Evolutionary conservation across 2,888 invertebrate genomes (phyloP).

Genomic region (Drosophila subsilvestris): DNA sequence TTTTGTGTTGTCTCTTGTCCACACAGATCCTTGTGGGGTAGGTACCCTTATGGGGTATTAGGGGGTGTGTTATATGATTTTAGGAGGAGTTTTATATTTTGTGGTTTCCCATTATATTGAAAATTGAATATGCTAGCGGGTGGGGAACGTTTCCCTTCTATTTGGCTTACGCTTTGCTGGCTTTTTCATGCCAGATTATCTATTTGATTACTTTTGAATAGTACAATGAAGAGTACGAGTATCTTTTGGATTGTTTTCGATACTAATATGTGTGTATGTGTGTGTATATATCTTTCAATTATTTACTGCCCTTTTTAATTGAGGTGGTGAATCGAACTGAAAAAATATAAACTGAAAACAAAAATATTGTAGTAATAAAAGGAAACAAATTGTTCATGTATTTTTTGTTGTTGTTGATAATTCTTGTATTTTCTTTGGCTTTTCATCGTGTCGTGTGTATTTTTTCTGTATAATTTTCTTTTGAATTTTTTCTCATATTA

Average conservation of each 20-base stretch:
- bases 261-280: constrained; percentile 3
- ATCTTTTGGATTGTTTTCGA: constrained; percentile 21
- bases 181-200: constrained; percentile 67
- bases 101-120: constrained; percentile 28
- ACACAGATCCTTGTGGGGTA: neutral
- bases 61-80: neutral
- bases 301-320: constrained; percentile 21
- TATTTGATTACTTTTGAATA: constrained; percentile 44
- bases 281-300: constrained; percentile 17
- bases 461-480: constrained; percentile 29
- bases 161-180: constrained; percentile 75
- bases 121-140: constrained; percentile 34
- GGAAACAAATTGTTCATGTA: constrained; percentile 27
- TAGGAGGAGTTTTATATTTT: neutral
- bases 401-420: constrained; percentile 35
- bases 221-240: constrained; percentile 27
- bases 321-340: constrained; percentile 1
- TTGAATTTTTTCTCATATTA: constrained; percentile 43
- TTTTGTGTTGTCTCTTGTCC: constrained; percentile 3
- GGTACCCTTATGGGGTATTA: neutral
- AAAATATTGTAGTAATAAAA: constrained; percentile 26
- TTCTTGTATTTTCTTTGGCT: constrained; percentile 74
- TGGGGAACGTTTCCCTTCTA: constrained; percentile 29
- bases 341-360: constrained; percentile 23
- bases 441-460: constrained; percentile 42